Conservation (phyloP, 2,888 invertebrate genomes). For the Gisinianus flammeolus region DNA sequence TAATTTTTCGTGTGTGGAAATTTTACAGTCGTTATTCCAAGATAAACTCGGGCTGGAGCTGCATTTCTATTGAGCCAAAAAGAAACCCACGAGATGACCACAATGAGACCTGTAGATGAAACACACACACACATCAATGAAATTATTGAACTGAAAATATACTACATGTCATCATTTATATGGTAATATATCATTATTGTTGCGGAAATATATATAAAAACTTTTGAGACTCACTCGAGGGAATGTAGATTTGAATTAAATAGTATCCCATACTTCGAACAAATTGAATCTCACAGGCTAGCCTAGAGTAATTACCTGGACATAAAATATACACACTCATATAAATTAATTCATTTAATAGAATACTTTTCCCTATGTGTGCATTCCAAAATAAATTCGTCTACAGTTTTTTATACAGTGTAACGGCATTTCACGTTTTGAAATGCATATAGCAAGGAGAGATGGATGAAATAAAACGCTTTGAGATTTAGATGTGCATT, state of each 20-base stretch:
- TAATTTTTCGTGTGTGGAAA: neutral
- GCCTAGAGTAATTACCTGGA: constrained; percentile 94
- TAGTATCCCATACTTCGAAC: constrained; percentile 98
- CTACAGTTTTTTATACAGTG: too few species aligned
- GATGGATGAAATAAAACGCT: neutral
- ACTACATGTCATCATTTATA: neutral
- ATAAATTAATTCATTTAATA: too few species aligned
- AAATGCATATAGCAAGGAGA: neutral
- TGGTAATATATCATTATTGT: neutral
- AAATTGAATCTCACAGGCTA: constrained; percentile 95
- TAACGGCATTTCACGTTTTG: neutral
- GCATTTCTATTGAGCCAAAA: constrained; percentile 88
- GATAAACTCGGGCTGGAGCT: constrained; percentile 89
- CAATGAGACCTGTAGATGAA: constrained; percentile 75
- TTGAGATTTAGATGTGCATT: neutral
- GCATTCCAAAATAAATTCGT: too few species aligned
- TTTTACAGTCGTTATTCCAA: constrained; percentile 85
- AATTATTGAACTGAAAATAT: neutral
- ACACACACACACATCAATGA: too few species aligned
- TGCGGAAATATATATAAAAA: neutral
- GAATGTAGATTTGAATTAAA: constrained; percentile 97
- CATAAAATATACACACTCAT: neutral
- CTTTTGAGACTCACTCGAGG: constrained; percentile 67
- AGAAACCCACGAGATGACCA: constrained; percentile 96
- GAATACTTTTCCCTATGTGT: too few species aligned